Base-by-base conservation (phyloP, 53 echinoderm and acorn worm species). In the Astropecten irregularis region DNA sequence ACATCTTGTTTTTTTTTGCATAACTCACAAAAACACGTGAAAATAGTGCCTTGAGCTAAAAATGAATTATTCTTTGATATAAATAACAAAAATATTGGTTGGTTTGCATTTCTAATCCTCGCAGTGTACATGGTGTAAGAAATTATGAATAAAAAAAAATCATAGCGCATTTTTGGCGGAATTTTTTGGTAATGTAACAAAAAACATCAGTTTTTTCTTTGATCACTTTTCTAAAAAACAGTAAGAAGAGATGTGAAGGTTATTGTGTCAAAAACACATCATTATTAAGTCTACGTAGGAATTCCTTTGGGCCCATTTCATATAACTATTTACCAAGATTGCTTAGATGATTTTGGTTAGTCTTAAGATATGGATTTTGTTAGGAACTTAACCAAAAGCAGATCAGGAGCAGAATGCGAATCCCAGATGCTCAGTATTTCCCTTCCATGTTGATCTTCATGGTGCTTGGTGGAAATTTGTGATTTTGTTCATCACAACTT, bases 1-100 rank as follows among this genome's bases (percentile, higher is more conserved):
- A 42, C 6, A 42, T 42, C 42, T 42, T 42, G 42, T 42, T 42
- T 66, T n/a, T n/a, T n/a, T 66, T 79, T 61, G 59, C 61, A 79
- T 61, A n/a, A n/a, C 36, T 74, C 71, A 50, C 49, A 16, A 40
- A 66, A 58, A 57, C n/a, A 44, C 61, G 46, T 79, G 46, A 48
- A 79, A 61, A 79, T 62, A 79, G 79, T 79, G 79, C 79, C 79
- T 79, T 79, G 79, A 79, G 79, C 79, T 74, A 71, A 26, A 71
- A 9, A 58, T n/a, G n/a, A 76, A 55, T 54, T 36, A 79, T 79
- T 79, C 60, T 79, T 79, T 79, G 79, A 61, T 61, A 79, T 79
- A 62, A 79, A 57, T n/a, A n/a, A n/a, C n/a, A n/a, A n/a, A n/a
- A n/a, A n/a, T n/a, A n/a, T 35, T 13, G 31, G 74, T 61, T 62